A percentile compares a stretch with the other conserved stretches of the same genome.
Evolutionary conservation across 2,888 invertebrate species (phyloP).

Genomic region (Eupithecia abbreviata): DNA sequence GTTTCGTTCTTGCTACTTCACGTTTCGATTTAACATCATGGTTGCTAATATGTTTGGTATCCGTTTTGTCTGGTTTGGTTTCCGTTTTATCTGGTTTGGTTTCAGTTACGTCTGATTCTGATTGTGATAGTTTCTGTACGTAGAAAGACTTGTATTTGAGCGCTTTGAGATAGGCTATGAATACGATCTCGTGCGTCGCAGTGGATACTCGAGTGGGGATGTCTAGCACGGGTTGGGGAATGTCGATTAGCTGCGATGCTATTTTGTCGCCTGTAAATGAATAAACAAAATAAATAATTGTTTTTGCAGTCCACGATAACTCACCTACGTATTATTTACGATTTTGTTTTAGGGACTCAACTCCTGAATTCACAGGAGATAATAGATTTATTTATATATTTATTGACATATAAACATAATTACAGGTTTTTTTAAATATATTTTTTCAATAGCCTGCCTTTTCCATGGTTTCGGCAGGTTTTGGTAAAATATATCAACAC

Average conservation of each 20-base stretch:
- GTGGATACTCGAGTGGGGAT: conserved; percentile 85
- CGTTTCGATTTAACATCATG: neutral
- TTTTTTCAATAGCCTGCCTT: too few species aligned
- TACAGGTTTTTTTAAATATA: too few species aligned
- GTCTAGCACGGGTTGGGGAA: conserved; percentile 81
- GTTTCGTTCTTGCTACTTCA: conserved; percentile 41
- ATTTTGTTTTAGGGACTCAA: neutral
- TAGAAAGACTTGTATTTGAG: conserved; percentile 87
- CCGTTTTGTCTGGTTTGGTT: neutral
- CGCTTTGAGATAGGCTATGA: conserved; percentile 86
- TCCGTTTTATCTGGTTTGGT: neutral
- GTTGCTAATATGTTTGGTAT: neutral
- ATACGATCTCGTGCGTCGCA: conserved; percentile 88
- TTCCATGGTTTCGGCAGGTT: too few species aligned
- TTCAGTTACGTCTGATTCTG: neutral
- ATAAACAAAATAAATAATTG: too few species aligned
- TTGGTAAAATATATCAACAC: too few species aligned
- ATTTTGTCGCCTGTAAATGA: conserved; percentile 78
- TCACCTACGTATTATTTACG: neutral
- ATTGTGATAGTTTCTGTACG: conserved; percentile 57
- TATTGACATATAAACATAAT: too few species aligned
- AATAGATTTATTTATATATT: too few species aligned
- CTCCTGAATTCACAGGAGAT: neutral
- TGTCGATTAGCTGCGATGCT: conserved; percentile 85
- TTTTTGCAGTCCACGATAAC: neutral